These are phyloP conservation scores for Aplocera efformata DNA, from an alignment of 2,888 invertebrate genomes.

Conservation along the genomic window DNA sequence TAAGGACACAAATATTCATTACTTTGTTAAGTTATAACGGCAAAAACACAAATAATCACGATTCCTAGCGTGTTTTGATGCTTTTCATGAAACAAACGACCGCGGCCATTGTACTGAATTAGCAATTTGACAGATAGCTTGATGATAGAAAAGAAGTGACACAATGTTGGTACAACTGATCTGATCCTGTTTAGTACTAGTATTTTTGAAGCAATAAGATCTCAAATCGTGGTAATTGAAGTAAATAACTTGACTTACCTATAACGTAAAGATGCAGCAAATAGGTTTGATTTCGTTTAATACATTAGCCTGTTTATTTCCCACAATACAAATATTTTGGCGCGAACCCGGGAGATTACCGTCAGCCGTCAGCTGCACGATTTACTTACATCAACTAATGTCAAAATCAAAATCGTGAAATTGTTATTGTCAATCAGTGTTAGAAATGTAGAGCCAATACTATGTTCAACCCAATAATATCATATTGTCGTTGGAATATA, in stretches of 20 bases:
- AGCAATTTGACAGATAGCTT: not conserved
- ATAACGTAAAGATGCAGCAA: not conserved
- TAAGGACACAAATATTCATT: not conserved
- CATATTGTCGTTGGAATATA: too few relatives aligned
- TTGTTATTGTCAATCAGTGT: too few relatives aligned
- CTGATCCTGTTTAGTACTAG: conserved; percentile 17
- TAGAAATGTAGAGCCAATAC: too few relatives aligned
- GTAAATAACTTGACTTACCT: conserved; percentile 12
- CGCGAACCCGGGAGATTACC: too few relatives aligned
- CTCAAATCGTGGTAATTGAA: not conserved
- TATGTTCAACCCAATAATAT: too few relatives aligned
- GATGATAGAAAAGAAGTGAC: conserved; percentile 12
- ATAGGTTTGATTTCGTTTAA: not conserved
- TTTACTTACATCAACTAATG: too few relatives aligned
- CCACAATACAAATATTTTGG: conserved; percentile 28
- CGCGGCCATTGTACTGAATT: conserved; percentile 26
- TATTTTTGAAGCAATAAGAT: too few relatives aligned
- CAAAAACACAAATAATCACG: conserved; percentile 3
- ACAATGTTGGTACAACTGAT: conserved; percentile 45
- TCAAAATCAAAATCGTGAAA: too few relatives aligned
- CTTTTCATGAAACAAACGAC: conserved; percentile 6
- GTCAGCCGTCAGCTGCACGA: too few relatives aligned
- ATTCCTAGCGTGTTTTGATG: not conserved
- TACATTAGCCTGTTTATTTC: not conserved
- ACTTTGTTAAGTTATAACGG: not conserved